A percentile compares a stretch with the other conserved stretches of the same genome.
phyloP scores from a whole-genome alignment of 2,113 vertebrate species.

The Pedionomus torquatus region DNA sequence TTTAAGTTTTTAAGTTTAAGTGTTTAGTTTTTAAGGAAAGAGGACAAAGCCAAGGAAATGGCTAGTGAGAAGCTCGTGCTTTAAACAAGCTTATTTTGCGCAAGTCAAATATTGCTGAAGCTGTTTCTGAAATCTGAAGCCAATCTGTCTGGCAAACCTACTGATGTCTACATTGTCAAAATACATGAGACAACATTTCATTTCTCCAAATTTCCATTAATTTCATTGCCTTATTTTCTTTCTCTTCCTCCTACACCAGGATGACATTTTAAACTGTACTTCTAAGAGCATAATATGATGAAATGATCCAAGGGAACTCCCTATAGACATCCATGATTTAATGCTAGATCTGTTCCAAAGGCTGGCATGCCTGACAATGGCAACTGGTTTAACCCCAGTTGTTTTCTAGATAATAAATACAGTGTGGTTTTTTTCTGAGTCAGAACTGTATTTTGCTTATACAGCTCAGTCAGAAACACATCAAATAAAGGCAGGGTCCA shows the following conservation, averaged over 20 bases:
- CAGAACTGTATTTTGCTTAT: not conserved
- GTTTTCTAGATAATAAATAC: conserved; percentile 16
- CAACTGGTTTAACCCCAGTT: conserved; percentile 14
- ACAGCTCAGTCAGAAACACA: not conserved
- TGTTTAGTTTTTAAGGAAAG: too few species aligned
- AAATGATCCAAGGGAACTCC: conserved; percentile 66
- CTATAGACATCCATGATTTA: conserved; percentile 35
- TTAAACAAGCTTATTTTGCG: not conserved
- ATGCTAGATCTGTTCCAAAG: conserved; percentile 4
- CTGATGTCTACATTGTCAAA: conserved; percentile 72
- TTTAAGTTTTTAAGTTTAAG: too few species aligned
- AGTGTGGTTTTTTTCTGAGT: not conserved
- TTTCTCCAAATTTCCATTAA: conserved; percentile 71
- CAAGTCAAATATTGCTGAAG: not conserved
- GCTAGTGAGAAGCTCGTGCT: not conserved
- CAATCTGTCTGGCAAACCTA: conserved; percentile 67
- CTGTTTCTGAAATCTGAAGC: not conserved
- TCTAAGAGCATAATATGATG: conserved; percentile 63
- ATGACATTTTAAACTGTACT: conserved; percentile 74
- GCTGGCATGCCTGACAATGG: conserved; percentile 14
- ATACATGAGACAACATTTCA: conserved; percentile 68
- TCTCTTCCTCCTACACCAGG: conserved; percentile 47
- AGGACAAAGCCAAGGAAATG: not conserved
- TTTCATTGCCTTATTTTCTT: conserved; percentile 68
- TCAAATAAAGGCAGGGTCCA: not conserved